Base-by-base conservation (phyloP, 2,888 invertebrate species). In the Pristionchus japonicus region DNA sequence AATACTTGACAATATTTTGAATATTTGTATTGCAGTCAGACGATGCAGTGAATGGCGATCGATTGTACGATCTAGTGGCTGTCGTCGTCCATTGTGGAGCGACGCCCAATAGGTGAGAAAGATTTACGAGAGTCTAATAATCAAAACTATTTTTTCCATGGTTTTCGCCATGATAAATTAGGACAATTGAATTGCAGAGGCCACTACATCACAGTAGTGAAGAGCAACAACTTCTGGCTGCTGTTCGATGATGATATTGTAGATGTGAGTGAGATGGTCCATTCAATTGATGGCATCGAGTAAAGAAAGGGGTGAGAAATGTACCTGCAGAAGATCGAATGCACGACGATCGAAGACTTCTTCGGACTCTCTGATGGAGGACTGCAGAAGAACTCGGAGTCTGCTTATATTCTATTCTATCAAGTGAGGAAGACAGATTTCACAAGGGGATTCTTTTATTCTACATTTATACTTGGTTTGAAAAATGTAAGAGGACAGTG, bases 211-310 rank as follows among this genome's bases (percentile, higher is more conserved):
- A 98, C 98, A 95, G 98, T 99, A 95, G 99, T 99, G 89, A 99
- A 99, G 96, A 98, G 98, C 95, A 98, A 99, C 95, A 98, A 98
- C 88, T 97, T 99, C 95, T 99, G 99, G 99, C 96, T 99, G 92
- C 96, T 99, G 9, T 99, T 99, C 95, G 99, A 99, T 95, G 99
- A 99, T 95, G 99, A 99, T 95, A 98, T 99, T 97, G 99, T 99
- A 91, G 99, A 99, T 96, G 98, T 98, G 96, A 96, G 97, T 96
- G 15, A 27, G n/a, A 49, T 89, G n/a, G 85, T 34, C 37, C 20
- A 37, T 17, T 27, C 2, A 37, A 17, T 70, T 23, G 31, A 34
- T 20, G 67, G 67, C n/a, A n/a, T n/a, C n/a, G n/a, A n/a, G n/a
- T 34, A 37, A 23, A 74, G 7, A 34, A 74, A 34, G 34, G 3